phyloP scores from a whole-genome alignment of 1,140 invertebrate species.

The Drosophila grimshawi region DNA sequence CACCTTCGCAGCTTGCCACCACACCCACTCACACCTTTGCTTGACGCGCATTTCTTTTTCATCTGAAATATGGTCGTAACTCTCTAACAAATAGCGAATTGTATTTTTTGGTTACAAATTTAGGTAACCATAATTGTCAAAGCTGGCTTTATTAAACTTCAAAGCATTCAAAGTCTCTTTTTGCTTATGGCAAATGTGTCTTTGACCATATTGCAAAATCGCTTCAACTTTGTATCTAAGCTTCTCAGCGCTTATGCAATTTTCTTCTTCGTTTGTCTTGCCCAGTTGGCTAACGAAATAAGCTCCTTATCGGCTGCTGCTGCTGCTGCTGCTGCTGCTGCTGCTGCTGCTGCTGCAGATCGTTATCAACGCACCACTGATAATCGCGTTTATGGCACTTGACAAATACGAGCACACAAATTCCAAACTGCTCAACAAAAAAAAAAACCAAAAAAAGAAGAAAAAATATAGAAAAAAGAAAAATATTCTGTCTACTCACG shows the following conservation, averaged over 20 bases:
- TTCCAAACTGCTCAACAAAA: no score
- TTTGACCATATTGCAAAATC: slow-evolving; percentile 6
- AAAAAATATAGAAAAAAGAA: neutral
- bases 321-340: slow-evolving; percentile 37
- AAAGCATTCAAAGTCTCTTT: no score
- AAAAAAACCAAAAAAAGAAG: no score
- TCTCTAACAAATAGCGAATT: no score
- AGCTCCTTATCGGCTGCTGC: slow-evolving; percentile 40
- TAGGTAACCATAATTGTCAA: no score
- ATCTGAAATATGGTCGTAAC: no score
- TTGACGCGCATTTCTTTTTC: neutral
- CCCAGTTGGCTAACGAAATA: slow-evolving; percentile 6
- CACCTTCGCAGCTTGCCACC: no score
- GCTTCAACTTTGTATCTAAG: slow-evolving; percentile 1
- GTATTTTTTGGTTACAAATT: no score
- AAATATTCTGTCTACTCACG: neutral
- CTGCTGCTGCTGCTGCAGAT: slow-evolving; percentile 42
- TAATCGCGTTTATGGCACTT: slow-evolving; percentile 35
- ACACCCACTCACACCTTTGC: neutral
- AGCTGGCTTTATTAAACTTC: no score
- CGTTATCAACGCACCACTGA: slow-evolving; percentile 36
- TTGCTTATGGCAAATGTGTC: neutral
- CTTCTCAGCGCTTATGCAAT: slow-evolving; percentile 40
- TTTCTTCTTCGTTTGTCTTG: neutral
- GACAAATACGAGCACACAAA: neutral